Evolutionary conservation across 2,113 vertebrate species (phyloP), one percentile per base, ranked within the genome.

Genomic region (Willisornis vidua): DNA sequence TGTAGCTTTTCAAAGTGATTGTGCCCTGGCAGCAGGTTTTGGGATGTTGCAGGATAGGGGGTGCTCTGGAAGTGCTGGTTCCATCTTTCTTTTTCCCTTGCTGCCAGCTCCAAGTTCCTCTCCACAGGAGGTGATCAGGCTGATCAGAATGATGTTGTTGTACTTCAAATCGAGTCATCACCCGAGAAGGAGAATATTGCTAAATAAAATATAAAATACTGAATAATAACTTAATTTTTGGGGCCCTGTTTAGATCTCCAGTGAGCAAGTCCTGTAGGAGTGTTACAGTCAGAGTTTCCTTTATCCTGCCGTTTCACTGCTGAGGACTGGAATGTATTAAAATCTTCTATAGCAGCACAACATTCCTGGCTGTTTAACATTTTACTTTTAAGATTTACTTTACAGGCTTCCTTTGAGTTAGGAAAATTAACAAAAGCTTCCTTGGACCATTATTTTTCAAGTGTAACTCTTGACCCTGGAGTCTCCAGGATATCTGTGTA

Each of bases 1-100:
- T 66, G 74, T 73, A n/a, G 72, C 52, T 66, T 62, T 71, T 76
- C 37, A 20, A 11, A 78, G 51, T 2, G 3, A 9, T 45, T 2
- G n/a, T 11, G 4, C 26, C 26, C 35, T 48, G 14, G 83, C 48
- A 39, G 35, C 0, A 0, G 31, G 2, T 15, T 85, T 62, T 0
- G 4, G 35, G 77, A 23, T 83, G 71, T 55, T 52, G 52, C 1
- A 3, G 48, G 28, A n/a, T 45, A 20, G 62, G n/a, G 12, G n/a
- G 46, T 86, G 78, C 45, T 68, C 54, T 78, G 37, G 55, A 78
- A 75, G 57, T 0, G 0, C 43, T 1, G 0, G 59, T 79, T 49
- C 35, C 19, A 35, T 7, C 5, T 28, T 43, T 20, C 23, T 12
- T 39, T 43, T 41, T 23, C 49, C 51, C 35, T 43, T 13, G 2